A percentile compares a stretch with the other conserved stretches of the same genome.
Evolutionary conservation across 2,797 vertebrate genomes (phyloP).

Genomic region (Salmo trutta): DNA sequence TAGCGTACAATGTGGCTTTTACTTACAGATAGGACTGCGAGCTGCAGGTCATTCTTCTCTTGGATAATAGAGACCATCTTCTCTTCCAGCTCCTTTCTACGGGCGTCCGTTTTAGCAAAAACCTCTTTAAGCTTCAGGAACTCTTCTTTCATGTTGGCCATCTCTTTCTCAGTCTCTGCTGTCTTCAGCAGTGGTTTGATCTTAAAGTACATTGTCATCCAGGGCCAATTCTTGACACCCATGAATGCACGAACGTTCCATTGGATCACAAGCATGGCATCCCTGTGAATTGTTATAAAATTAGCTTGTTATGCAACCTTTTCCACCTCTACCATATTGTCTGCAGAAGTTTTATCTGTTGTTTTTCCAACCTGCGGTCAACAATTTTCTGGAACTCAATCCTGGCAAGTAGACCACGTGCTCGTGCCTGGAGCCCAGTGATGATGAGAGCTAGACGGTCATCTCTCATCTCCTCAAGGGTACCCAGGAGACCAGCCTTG

Average conservation of each 20-base stretch:
- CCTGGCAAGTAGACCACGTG: slow-evolving; percentile 62
- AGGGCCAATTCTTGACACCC: slow-evolving; percentile 86
- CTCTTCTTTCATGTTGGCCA: slow-evolving; percentile 75
- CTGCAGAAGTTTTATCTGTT: not conserved
- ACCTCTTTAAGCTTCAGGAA: slow-evolving; percentile 69
- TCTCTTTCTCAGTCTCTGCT: slow-evolving; percentile 80
- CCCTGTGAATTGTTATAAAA: slow-evolving; percentile 55
- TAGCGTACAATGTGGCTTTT: not conserved
- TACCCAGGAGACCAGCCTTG: slow-evolving; percentile 69
- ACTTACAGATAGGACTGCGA: slow-evolving; percentile 67
- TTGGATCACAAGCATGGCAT: slow-evolving; percentile 78
- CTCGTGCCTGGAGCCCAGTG: slow-evolving; percentile 61
- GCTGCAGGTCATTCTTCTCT: slow-evolving; percentile 72
- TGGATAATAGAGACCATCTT: slow-evolving; percentile 74
- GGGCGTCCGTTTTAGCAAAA: slow-evolving; percentile 68
- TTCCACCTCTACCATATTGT: not conserved
- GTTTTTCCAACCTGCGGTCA: slow-evolving; percentile 51
- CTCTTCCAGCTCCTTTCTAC: slow-evolving; percentile 71
- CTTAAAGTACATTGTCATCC: slow-evolving; percentile 86
- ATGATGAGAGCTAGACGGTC: slow-evolving; percentile 66
- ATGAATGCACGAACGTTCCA: slow-evolving; percentile 85
- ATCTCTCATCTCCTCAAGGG: slow-evolving; percentile 69
- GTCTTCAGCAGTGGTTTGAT: slow-evolving; percentile 81
- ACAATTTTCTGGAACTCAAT: slow-evolving; percentile 68
- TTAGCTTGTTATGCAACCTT: not conserved